A percentile compares a stretch with the other conserved stretches of the same genome.
Evolutionary conservation across 2,113 vertebrate genomes (phyloP).

Genomic region (Danio rerio): DNA sequence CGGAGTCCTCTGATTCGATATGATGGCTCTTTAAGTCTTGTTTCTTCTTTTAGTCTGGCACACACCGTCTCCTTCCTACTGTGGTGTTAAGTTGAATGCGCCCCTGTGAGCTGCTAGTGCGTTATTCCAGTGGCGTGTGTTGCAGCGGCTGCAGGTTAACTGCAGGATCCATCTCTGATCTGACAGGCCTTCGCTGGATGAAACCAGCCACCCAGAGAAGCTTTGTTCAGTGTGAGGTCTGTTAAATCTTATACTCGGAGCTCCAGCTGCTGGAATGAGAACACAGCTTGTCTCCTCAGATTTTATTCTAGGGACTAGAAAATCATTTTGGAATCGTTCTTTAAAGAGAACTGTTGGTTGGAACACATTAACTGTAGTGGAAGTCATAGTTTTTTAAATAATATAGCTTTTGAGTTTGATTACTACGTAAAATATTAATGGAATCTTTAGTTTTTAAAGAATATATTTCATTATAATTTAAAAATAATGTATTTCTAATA

Average conservation of each 20-base stretch:
- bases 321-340: neutral
- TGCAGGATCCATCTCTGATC: constrained; percentile 11
- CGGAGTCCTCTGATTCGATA: constrained; percentile 28
- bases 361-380: no score
- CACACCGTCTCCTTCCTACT: neutral
- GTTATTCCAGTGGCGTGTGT: constrained; percentile 4
- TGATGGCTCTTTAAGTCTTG: constrained; percentile 35
- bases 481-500: no score
- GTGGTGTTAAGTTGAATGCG: constrained; percentile 3
- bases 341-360: no score
- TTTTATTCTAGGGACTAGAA: neutral
- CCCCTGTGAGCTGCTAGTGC: neutral
- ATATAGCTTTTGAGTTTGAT: no score
- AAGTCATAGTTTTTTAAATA: no score
- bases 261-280: neutral
- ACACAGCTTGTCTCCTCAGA: neutral
- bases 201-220: constrained; percentile 28
- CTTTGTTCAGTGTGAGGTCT: constrained; percentile 28
- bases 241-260: neutral
- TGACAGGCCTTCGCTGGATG: neutral
- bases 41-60: constrained; percentile 11
- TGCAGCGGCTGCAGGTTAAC: constrained; percentile 25
- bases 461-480: no score
- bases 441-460: no score
- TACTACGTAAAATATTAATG: no score